phyloP scores from a whole-genome alignment of 2,888 invertebrate species.

The Teleogryllus oceanicus region DNA sequence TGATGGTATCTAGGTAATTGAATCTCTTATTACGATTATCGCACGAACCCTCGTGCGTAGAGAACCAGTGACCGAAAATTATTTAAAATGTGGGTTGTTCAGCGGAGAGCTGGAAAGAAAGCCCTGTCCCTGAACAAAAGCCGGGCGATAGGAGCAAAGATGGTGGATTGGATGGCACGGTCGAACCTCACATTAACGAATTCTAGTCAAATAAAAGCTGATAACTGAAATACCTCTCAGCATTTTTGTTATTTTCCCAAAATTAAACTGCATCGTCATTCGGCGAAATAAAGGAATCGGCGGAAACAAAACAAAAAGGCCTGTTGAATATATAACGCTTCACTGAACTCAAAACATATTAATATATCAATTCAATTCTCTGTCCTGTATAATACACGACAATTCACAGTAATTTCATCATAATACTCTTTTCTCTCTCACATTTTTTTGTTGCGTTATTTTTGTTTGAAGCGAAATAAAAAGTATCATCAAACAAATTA shows the following conservation, averaged over 20 bases:
- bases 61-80: background rate
- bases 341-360: constrained; percentile 18
- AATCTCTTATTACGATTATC: constrained; percentile 18
- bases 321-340: constrained; percentile 18
- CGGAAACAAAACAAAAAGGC: background rate
- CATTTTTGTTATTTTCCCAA: background rate
- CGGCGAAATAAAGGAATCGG: constrained; percentile 5
- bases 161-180: background rate
- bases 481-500: constrained; percentile 18
- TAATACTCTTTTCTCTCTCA: background rate
- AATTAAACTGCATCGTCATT: constrained; percentile 1
- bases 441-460: background rate
- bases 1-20: constrained; percentile 18
- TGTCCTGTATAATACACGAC: constrained; percentile 18
- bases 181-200: background rate
- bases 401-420: constrained; percentile 18
- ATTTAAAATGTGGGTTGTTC: background rate
- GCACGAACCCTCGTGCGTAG: background rate
- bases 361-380: constrained; percentile 9
- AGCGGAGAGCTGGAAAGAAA: too few relatives aligned
- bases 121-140: too few relatives aligned
- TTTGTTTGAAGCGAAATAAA: background rate
- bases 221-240: constrained; percentile 2
- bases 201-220: background rate
- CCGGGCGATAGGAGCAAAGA: too few relatives aligned